Percentiles rank a stretch among this genome's conserved stretches.
Evolutionary conservation across 2,113 vertebrate genomes (phyloP).

Genomic region (Erinaceus europaeus): DNA sequence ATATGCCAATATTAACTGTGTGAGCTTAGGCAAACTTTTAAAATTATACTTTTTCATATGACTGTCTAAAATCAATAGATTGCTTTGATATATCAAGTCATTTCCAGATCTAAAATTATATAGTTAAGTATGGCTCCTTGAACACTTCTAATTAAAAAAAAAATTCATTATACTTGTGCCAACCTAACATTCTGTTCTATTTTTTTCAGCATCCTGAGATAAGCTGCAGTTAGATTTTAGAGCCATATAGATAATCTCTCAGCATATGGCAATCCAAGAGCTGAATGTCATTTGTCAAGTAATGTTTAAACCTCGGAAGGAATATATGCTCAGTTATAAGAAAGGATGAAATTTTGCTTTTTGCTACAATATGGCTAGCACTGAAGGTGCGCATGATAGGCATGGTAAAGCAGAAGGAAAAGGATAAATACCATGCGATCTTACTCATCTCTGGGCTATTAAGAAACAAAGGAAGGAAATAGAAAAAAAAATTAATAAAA

Average conservation of each 20-base stretch:
- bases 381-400: too few species aligned
- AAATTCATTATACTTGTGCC: constrained; percentile 48
- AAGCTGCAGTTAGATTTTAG: constrained; percentile 58
- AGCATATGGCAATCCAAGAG: constrained; percentile 50
- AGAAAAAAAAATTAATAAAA: too few species aligned
- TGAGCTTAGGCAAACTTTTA: neutral
- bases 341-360: too few species aligned
- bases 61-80: constrained; percentile 28
- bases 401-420: too few species aligned
- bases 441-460: too few species aligned
- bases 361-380: too few species aligned
- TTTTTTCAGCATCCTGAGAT: constrained; percentile 17
- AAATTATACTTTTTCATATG: constrained; percentile 26
- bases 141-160: constrained; percentile 59
- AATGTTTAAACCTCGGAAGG: constrained; percentile 42
- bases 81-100: constrained; percentile 32
- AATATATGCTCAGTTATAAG: too few species aligned
- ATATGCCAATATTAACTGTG: neutral
- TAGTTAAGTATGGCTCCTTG: constrained; percentile 36
- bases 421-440: too few species aligned
- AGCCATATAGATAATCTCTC: constrained; percentile 39
- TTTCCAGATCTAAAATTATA: constrained; percentile 57
- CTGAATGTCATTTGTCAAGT: constrained; percentile 49
- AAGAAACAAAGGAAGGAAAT: too few species aligned
- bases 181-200: constrained; percentile 55